Evolutionary conservation across 1,140 invertebrate species (phyloP), one percentile per base, ranked within the genome.

Genomic region (Drosophila chauvacae): DNA sequence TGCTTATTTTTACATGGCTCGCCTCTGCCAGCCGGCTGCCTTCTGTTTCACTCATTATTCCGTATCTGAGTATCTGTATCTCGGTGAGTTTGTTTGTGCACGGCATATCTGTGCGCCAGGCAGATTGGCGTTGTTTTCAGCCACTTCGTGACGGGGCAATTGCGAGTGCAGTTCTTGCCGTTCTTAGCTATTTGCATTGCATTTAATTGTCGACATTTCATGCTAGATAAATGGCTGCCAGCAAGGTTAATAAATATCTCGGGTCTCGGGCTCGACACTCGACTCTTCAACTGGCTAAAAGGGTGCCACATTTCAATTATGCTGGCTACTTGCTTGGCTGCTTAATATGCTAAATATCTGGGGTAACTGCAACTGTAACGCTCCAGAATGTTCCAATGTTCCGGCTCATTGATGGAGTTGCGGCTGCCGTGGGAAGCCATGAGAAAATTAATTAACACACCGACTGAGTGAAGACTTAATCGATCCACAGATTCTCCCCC

Each of bases 181-280:
- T 72, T 72, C 68, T 72, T 72, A 33, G 60, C 42, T 73, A 77
- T 69, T 88, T 88, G 69, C 83, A 87, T 87, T 86, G 83, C 83
- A 86, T 83, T 82, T 86, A 80, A 87, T 83, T 87, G 84, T 70
- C 77, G 81, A 78, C 82, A 85, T 82, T 85, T 86, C 69, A 87
- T 78, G 83, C 79, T 73, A 80, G 79, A 87, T 87, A 84, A 77
- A 83, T 90, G 66, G 85, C 69, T 72, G 61, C 44, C 51, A 13
- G 75, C 80, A 74, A 80, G 80, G 79, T 87, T 70, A 87, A 77
- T 66, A 80, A 77, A 55, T 62, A 60, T 71, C 66, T 65, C 59
- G 44, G 39, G 18, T 64, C 66, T 65, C 48, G 44, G 39, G 42
- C 35, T 57, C 41, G 30, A 53, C 56, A 56, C 59, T 42, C 18